Evolutionary conservation across 2,113 vertebrate genomes (phyloP), one percentile per base, ranked within the genome.

Genomic region (Tachycineta bicolor): DNA sequence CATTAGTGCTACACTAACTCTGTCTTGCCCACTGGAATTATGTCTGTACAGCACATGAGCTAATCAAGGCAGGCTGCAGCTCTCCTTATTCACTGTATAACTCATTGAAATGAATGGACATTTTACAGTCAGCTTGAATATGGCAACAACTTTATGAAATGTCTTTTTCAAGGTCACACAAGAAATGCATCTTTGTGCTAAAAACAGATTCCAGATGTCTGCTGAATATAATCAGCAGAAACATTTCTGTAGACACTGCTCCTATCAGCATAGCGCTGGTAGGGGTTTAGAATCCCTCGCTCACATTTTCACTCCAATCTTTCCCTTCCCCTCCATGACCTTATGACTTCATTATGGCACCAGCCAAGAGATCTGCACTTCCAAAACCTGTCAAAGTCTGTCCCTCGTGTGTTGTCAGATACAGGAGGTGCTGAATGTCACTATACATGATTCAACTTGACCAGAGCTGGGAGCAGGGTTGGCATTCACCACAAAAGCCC

Each of bases 201-300:
- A 89, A 92, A 94, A 31, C 34, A 76, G 87, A 89, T 91, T 87
- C 73, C 85, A 92, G 82, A 80, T 83, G 85, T 80, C 92, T 93
- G 55, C 59, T 80, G 75, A 94, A 77, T 64, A 34, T 37, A 90
- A 56, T 63, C 43, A 74, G 58, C 67, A 79, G n/a, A 87, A 84
- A 55, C 2, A 12, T 85, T 93, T 91, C 70, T 83, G 60, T 60
- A 89, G 52, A 56, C 22, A 14, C 33, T n/a, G 21, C 17, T 86
- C 11, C 68, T 80, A 55, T 79, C 60, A 56, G 34, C 49, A 34
- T 12, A 80, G 6, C 37, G 12, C 28, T 58, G 64, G 39, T 41
- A 47, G 44, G 21, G 19, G 19, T 58, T 87, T 65, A 46, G 15
- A 69, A 63, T 28, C 34, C 37, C 43, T 87, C 1, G 3, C 18